phyloP scores from a whole-genome alignment of 1,140 invertebrate species.

The Plectrocnemia conspersa region DNA sequence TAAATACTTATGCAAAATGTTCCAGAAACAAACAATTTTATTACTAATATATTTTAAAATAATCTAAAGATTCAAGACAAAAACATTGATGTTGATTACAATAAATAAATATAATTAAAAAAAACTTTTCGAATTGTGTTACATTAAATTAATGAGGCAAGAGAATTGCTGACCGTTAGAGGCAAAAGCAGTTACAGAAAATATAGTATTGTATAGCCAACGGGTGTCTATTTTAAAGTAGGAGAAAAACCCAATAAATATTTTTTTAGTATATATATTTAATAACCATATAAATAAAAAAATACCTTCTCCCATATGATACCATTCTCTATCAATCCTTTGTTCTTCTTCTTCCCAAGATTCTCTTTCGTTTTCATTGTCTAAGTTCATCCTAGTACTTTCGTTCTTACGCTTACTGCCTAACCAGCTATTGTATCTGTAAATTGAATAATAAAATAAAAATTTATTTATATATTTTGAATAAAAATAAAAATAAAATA shows the following conservation, averaged over 20 bases:
- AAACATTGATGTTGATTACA: too few species aligned
- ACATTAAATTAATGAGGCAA: too few species aligned
- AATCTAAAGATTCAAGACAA: too few species aligned
- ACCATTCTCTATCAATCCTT: constrained; percentile 94
- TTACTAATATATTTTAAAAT: too few species aligned
- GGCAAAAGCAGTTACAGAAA: too few species aligned
- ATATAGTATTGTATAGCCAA: too few species aligned
- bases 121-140: too few species aligned
- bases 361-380: constrained; percentile 64
- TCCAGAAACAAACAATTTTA: too few species aligned
- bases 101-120: too few species aligned
- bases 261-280: not conserved
- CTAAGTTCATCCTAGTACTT: constrained; percentile 56
- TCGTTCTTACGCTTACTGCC: constrained; percentile 33
- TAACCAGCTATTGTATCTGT: constrained; percentile 31
- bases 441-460: constrained; percentile 5
- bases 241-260: not conserved
- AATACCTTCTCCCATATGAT: constrained; percentile 82
- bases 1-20: too few species aligned
- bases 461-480: constrained; percentile 3
- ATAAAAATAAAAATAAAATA: constrained; percentile 33
- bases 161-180: too few species aligned
- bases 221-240: too few species aligned
- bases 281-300: constrained; percentile 6
- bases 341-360: constrained; percentile 93